phyloP scores from a whole-genome alignment of 2,888 invertebrate genomes.

The Synergus umbraculus region DNA sequence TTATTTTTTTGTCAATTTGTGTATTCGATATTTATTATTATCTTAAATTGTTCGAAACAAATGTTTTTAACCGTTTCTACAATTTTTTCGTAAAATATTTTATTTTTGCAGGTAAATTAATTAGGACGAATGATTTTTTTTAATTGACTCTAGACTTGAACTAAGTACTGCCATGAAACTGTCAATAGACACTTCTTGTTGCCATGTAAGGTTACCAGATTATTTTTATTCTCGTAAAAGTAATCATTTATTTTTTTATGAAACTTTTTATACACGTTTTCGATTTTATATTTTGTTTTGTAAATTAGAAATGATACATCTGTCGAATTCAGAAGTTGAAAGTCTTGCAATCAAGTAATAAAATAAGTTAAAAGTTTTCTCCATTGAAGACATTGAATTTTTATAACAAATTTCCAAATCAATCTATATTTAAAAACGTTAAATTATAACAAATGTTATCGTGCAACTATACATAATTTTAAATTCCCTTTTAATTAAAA shows the following conservation, averaged over 20 bases:
- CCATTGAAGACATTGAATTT: too few relatives aligned
- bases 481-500: slow-evolving; percentile 4
- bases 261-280: background rate
- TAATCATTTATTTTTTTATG: background rate
- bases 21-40: too few relatives aligned
- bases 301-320: background rate
- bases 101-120: background rate
- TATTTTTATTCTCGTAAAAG: background rate
- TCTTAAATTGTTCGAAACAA: too few relatives aligned
- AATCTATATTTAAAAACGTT: too few relatives aligned
- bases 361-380: too few relatives aligned
- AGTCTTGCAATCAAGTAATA: too few relatives aligned
- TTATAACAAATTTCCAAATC: too few relatives aligned
- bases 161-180: background rate
- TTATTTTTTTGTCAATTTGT: too few relatives aligned
- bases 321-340: too few relatives aligned
- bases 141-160: background rate
- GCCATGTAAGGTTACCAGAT: slow-evolving; percentile 12
- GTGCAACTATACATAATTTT: background rate
- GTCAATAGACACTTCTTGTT: background rate
- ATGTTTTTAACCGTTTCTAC: background rate
- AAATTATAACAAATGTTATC: background rate
- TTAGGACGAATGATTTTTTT: background rate
- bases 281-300: background rate
- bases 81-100: background rate